A percentile compares a stretch with the other conserved stretches of the same genome.
These are phyloP conservation scores for Diaprepes abbreviatus DNA, from an alignment of 2,888 invertebrate genomes.

Conservation along the genomic window DNA sequence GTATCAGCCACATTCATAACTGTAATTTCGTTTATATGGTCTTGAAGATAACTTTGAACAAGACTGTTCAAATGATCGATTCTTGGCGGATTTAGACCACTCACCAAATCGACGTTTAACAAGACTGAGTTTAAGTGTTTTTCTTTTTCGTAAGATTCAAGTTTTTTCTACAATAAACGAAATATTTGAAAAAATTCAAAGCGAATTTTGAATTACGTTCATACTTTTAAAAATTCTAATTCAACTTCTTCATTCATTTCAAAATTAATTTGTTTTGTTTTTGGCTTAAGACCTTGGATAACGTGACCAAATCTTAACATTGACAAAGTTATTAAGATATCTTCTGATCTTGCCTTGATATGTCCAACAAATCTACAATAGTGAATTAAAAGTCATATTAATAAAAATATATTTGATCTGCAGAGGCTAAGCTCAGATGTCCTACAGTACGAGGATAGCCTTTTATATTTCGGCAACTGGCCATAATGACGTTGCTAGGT, in stretches of 20 bases:
- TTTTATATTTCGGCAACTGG: no score
- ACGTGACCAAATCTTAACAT: constrained; percentile 65
- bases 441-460: no score
- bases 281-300: constrained; percentile 58
- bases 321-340: constrained; percentile 64
- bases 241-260: constrained; percentile 56
- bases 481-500: no score
- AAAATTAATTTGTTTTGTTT: constrained; percentile 46
- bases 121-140: constrained; percentile 63
- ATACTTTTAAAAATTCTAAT: constrained; percentile 56
- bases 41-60: constrained; percentile 62
- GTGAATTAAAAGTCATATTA: no score
- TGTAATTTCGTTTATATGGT: constrained; percentile 62
- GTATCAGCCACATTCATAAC: constrained; percentile 64
- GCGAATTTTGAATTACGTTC: no score
- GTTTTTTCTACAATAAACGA: constrained; percentile 56
- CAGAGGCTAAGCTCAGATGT: no score
- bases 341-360: constrained; percentile 60
- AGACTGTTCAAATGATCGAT: constrained; percentile 62
- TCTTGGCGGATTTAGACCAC: constrained; percentile 62
- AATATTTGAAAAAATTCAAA: background rate
- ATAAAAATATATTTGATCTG: no score
- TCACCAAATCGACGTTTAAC: constrained; percentile 60
- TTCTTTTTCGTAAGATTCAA: constrained; percentile 60
- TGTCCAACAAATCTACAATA: constrained; percentile 67